Conservation (phyloP, 2,888 invertebrate species). For the Oligia fasciuncula region DNA sequence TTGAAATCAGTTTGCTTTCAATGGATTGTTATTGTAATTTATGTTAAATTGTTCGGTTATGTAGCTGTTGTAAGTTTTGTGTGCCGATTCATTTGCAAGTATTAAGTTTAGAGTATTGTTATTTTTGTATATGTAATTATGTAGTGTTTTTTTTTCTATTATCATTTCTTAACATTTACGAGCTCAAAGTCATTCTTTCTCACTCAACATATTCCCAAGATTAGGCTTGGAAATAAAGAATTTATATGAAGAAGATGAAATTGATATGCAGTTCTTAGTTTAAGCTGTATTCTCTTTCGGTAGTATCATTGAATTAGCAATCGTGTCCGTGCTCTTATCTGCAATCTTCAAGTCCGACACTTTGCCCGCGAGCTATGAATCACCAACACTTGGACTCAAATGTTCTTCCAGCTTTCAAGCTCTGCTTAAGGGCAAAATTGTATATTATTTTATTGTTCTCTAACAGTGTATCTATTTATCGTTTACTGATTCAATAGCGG, state of each 20-base stretch:
- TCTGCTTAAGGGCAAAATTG: conserved; percentile 7
- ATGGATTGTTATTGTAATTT: conserved; percentile 80
- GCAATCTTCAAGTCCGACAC: conserved; percentile 49
- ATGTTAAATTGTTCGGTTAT: conserved; percentile 73
- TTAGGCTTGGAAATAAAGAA: background rate
- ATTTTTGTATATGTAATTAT: conserved; percentile 24
- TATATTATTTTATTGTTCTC: conserved; percentile 25
- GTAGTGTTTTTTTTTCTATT: conserved; percentile 22
- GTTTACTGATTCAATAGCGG: background rate
- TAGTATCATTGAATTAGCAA: conserved; percentile 46
- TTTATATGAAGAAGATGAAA: background rate
- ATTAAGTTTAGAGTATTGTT: conserved; percentile 30
- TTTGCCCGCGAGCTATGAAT: conserved; percentile 47
- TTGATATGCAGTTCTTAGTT: conserved; percentile 14
- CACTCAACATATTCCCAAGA: background rate
- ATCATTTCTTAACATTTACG: background rate
- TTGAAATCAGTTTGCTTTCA: conserved; percentile 63
- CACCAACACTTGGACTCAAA: conserved; percentile 33
- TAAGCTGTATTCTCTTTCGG: background rate
- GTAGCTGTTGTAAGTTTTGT: conserved; percentile 66
- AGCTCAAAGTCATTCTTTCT: no score
- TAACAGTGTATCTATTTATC: background rate
- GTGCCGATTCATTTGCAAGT: conserved; percentile 66
- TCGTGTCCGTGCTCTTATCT: conserved; percentile 39
- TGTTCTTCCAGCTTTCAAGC: conserved; percentile 47